A percentile compares a stretch with the other conserved stretches of the same genome.
Conservation (phyloP, 2,113 vertebrate genomes). For the Elachura formosa region DNA sequence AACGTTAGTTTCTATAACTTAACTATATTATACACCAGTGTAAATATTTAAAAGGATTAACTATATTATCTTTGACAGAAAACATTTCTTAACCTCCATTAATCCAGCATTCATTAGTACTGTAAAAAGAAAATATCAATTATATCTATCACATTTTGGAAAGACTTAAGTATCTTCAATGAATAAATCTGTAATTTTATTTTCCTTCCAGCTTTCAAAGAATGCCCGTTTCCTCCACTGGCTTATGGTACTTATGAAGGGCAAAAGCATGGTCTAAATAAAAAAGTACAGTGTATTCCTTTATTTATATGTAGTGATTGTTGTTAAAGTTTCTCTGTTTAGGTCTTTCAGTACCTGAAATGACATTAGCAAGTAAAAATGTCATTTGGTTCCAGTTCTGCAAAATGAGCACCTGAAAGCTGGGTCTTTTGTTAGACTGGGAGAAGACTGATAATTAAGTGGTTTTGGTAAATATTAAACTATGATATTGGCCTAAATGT, state of each 20-base stretch:
- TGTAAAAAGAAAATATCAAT: background rate
- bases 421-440: background rate
- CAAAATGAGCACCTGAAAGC: background rate
- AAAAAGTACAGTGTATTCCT: background rate
- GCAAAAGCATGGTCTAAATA: background rate
- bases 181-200: background rate
- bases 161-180: background rate
- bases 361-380: background rate
- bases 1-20: background rate
- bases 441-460: background rate
- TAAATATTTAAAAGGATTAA: conserved; percentile 7
- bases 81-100: background rate
- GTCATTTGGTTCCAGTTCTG: background rate
- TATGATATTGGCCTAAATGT: background rate
- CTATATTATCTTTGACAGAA: background rate
- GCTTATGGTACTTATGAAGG: background rate
- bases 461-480: background rate
- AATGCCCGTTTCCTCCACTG: background rate
- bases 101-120: background rate
- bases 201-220: background rate
- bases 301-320: background rate
- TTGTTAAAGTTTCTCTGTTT: background rate
- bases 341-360: background rate
- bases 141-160: background rate
- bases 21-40: background rate